Conservation (phyloP, 2,888 invertebrate genomes). For the Fragum whitleyi region DNA sequence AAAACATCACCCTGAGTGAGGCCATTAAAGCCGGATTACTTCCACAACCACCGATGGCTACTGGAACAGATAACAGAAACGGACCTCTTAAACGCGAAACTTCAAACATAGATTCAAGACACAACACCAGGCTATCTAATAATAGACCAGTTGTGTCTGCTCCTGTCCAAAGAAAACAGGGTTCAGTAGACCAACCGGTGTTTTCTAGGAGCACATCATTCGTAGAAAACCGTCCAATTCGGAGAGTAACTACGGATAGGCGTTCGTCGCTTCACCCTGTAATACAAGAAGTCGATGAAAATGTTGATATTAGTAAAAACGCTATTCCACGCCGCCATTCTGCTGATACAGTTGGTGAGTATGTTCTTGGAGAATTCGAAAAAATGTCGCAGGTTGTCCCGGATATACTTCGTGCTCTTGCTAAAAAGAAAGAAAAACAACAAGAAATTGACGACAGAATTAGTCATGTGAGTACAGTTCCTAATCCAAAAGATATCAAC, state of each 20-base stretch:
- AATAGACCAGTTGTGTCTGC: constrained; percentile 26
- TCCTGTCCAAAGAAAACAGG: constrained; percentile 30
- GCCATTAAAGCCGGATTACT: constrained; percentile 42
- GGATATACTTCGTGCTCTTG: constrained; percentile 68
- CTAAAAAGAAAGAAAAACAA: constrained; percentile 64
- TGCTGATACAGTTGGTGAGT: constrained; percentile 66
- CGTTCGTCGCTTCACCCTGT: constrained; percentile 48
- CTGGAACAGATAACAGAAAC: neutral
- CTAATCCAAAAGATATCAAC: constrained; percentile 33
- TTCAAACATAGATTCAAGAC: constrained; percentile 4
- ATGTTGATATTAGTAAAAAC: neutral
- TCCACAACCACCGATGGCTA: neutral
- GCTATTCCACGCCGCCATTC: neutral
- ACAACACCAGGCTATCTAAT: neutral
- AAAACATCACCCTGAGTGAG: constrained; percentile 63
- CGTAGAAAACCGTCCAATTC: neutral
- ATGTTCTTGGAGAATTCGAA: constrained; percentile 72
- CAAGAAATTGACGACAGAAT: constrained; percentile 38
- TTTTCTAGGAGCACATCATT: constrained; percentile 45
- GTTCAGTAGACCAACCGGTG: neutral
- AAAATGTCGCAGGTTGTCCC: constrained; percentile 75
- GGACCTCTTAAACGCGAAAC: neutral
- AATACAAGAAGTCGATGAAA: constrained; percentile 50
- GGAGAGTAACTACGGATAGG: constrained; percentile 16
- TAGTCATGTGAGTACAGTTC: constrained; percentile 10